A percentile compares a stretch with the other conserved stretches of the same genome.
These are phyloP conservation scores for Drosophila ficusphila DNA, from an alignment of 1,140 invertebrate species.

Conservation along the genomic window DNA sequence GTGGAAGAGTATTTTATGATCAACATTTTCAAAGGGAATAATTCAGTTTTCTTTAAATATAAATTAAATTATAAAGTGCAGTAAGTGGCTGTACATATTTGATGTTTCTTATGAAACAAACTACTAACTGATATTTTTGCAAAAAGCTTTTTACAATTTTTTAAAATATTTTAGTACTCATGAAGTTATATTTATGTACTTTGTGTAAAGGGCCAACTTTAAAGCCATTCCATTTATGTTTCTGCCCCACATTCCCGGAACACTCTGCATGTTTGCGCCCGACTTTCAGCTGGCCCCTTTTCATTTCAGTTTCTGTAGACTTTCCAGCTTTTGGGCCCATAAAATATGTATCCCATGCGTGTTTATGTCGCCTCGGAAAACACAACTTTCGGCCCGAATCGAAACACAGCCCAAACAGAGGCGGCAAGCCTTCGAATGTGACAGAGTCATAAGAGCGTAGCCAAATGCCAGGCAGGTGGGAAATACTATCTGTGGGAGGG, in stretches of 20 bases:
- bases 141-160: too few species aligned
- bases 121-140: too few species aligned
- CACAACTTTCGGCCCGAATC: conserved; percentile 1
- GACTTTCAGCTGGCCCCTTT: conserved; percentile 24
- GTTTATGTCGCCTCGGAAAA: conserved; percentile 51
- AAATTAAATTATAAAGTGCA: too few species aligned
- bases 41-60: too few species aligned
- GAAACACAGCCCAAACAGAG: conserved; percentile 44
- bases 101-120: too few species aligned
- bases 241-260: conserved; percentile 8
- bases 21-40: too few species aligned
- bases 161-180: too few species aligned
- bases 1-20: too few species aligned
- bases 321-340: conserved; percentile 45
- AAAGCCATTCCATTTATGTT: not conserved
- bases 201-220: not conserved
- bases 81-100: too few species aligned
- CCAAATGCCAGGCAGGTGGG: conserved; percentile 46
- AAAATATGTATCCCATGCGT: conserved; percentile 72
- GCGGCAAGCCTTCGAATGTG: conserved; percentile 34
- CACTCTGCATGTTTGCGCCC: conserved; percentile 7
- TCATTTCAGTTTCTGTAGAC: conserved; percentile 40
- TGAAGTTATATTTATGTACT: too few species aligned
- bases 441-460: conserved; percentile 48
- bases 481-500: not conserved